A percentile compares a stretch with the other conserved stretches of the same genome.
Evolutionary conservation across 2,797 vertebrate genomes (phyloP).

Genomic region (Microctenopoma lineatum): DNA sequence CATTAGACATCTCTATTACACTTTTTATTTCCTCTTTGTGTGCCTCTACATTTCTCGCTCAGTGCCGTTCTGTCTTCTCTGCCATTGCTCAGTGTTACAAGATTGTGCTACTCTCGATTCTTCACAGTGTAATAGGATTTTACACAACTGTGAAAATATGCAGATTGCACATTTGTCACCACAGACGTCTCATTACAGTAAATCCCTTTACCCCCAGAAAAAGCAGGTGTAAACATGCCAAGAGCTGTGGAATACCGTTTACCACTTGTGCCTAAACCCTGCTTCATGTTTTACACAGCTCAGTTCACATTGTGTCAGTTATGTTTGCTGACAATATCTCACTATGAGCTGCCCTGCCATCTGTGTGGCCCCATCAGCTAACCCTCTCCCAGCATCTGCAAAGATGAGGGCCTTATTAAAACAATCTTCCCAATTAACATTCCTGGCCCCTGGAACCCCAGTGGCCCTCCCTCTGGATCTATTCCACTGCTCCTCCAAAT

Average conservation of each 20-base stretch:
- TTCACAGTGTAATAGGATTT: constrained; percentile 70
- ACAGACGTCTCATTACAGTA: constrained; percentile 63
- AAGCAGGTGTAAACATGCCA: constrained; percentile 50
- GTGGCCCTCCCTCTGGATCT: constrained; percentile 32
- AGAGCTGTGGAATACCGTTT: constrained; percentile 44
- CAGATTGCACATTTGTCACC: constrained; percentile 57
- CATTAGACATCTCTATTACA: no score
- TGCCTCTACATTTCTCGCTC: neutral
- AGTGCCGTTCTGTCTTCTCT: constrained; percentile 1
- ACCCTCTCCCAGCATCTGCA: constrained; percentile 74
- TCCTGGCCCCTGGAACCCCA: constrained; percentile 75
- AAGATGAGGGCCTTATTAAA: constrained; percentile 83
- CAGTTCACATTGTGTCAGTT: constrained; percentile 57
- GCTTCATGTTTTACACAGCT: constrained; percentile 44
- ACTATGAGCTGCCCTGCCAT: constrained; percentile 61
- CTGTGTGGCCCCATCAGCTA: constrained; percentile 68
- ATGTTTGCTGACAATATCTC: constrained; percentile 69
- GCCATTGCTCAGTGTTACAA: constrained; percentile 13
- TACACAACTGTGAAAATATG: constrained; percentile 45
- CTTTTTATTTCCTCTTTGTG: neutral
- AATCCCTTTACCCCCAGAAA: constrained; percentile 65
- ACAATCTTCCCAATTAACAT: constrained; percentile 86
- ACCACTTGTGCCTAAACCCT: constrained; percentile 61
- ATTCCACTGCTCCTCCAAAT: constrained; percentile 37
- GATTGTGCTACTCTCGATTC: constrained; percentile 21